Evolutionary conservation across 30 jellyfish, hydroid and myxozoan genomes (phyloP).

Genomic region (Calvadosia cruxmelitensis): DNA sequence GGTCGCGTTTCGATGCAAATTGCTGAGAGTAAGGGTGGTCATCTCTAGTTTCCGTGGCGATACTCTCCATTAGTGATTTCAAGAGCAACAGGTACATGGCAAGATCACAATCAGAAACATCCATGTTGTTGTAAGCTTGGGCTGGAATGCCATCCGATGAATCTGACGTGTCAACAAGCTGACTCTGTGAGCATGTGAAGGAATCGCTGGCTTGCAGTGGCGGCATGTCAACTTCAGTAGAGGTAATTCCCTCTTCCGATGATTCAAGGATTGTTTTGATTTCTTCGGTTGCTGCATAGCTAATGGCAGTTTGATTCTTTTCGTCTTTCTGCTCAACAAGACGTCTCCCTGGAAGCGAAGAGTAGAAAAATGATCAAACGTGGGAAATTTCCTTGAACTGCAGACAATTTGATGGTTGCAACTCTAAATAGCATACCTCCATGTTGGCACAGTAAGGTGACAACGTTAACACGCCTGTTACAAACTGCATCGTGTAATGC

Average conservation of each 20-base stretch:
- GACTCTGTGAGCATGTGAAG: no score
- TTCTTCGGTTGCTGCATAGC: no score
- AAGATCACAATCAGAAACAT: background rate
- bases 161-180: background rate
- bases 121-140: background rate
- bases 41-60: no score
- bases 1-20: background rate
- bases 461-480: conserved; percentile 37
- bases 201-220: no score
- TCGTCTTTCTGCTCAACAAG: no score
- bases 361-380: background rate
- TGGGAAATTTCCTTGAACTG: background rate
- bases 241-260: no score
- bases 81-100: background rate
- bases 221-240: no score
- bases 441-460: conserved; percentile 12
- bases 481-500: conserved; percentile 70
- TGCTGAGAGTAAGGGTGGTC: no score
- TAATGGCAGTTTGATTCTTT: no score
- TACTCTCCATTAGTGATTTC: background rate
- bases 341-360: background rate
- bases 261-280: no score
- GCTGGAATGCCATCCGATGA: background rate
- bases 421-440: conserved; percentile 37
- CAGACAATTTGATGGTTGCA: no score